Percentiles rank a stretch among this genome's conserved stretches.
Conservation (phyloP, 2,888 invertebrate species). For the Cataglyphis altisquamis region DNA sequence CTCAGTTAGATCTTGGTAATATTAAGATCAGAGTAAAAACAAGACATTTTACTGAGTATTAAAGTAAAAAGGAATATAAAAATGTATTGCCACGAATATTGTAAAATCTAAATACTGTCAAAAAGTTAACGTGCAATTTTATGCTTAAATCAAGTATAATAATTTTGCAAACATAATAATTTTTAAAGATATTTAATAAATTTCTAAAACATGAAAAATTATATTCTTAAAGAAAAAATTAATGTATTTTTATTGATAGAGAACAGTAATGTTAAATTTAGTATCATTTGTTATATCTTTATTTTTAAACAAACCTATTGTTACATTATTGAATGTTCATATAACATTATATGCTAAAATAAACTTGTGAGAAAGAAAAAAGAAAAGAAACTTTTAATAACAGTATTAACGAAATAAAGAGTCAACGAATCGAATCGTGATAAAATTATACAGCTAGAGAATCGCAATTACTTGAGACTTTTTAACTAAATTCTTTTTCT, state of each 20-base stretch:
- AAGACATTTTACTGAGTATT: neutral
- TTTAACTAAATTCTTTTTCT: neutral
- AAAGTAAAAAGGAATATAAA: neutral
- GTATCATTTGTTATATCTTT: neutral
- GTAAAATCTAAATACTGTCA: neutral
- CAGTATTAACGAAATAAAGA: conserved; percentile 19
- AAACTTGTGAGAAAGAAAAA: neutral
- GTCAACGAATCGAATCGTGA: conserved; percentile 37
- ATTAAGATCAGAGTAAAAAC: neutral
- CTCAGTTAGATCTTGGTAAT: neutral
- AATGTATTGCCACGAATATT: neutral
- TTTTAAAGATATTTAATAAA: neutral
- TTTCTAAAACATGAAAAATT: neutral
- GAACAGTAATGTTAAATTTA: neutral
- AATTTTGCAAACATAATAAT: neutral
- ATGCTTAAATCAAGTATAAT: neutral
- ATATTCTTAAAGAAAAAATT: neutral
- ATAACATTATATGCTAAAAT: neutral
- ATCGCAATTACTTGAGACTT: neutral
- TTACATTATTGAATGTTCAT: neutral
- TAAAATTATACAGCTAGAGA: conserved; percentile 11
- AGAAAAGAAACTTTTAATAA: conserved; percentile 38
- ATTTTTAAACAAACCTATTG: conserved; percentile 3
- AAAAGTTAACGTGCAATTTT: neutral
- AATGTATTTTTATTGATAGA: neutral